phyloP scores from a whole-genome alignment of 2,797 vertebrate species.

The Micropoecilia bifurca region DNA sequence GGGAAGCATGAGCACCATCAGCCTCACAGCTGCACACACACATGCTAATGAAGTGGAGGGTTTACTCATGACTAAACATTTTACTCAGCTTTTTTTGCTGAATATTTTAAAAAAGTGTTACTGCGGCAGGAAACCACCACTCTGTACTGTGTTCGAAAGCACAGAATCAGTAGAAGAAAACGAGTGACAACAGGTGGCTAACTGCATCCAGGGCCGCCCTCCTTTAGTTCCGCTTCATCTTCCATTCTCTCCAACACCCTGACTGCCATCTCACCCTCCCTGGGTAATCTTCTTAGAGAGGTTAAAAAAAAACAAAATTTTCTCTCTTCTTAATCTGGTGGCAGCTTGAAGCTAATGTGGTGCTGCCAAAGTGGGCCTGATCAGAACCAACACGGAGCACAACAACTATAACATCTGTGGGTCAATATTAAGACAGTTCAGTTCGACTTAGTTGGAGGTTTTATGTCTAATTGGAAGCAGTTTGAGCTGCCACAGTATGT shows the following conservation, averaged over 20 bases:
- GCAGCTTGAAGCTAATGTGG: conserved; percentile 67
- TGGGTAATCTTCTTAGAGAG: conserved; percentile 83
- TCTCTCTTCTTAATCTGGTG: conserved; percentile 75
- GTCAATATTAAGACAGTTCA: conserved; percentile 52
- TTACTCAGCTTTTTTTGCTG: neutral
- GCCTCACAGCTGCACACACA: conserved; percentile 46
- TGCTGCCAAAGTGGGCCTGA: conserved; percentile 58
- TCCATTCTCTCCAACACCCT: conserved; percentile 77
- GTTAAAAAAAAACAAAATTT: conserved; percentile 57
- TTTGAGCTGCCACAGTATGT: conserved; percentile 4
- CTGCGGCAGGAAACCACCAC: neutral
- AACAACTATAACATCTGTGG: conserved; percentile 49
- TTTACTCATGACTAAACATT: conserved; percentile 13
- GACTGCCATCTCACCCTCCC: conserved; percentile 79
- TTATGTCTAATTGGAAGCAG: neutral
- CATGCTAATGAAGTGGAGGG: conserved; percentile 15
- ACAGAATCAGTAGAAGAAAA: neutral
- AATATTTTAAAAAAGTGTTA: neutral
- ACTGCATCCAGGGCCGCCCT: conserved; percentile 70
- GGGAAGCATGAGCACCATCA: conserved; percentile 49
- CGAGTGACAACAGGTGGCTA: conserved; percentile 80
- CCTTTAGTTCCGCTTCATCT: conserved; percentile 81
- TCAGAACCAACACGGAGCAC: conserved; percentile 25
- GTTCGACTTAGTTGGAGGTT: neutral
- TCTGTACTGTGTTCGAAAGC: neutral